phyloP scores from a whole-genome alignment of 1,140 invertebrate genomes.

The Diachasma alloeum region DNA sequence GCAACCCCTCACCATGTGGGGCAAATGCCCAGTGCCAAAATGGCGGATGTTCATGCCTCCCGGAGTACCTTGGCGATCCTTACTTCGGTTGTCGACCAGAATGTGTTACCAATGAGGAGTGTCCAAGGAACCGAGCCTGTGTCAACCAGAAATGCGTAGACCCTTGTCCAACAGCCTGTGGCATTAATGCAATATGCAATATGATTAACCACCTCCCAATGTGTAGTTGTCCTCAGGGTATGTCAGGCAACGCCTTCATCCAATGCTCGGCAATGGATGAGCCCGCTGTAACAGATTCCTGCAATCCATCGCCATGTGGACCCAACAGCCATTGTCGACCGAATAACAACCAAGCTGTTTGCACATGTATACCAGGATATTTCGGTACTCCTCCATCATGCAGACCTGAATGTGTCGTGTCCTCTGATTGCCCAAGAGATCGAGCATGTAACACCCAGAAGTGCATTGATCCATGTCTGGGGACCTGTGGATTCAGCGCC shows the following conservation, averaged over 20 bases:
- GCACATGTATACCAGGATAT: conserved; percentile 57
- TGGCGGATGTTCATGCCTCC: conserved; percentile 70
- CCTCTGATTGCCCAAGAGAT: conserved; percentile 60
- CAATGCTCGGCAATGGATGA: conserved; percentile 67
- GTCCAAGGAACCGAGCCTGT: conserved; percentile 73
- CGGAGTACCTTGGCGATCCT: conserved; percentile 73
- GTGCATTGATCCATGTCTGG: conserved; percentile 65
- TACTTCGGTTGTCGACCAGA: conserved; percentile 74
- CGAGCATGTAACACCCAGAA: conserved; percentile 64
- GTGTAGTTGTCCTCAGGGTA: conserved; percentile 74
- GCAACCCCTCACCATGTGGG: conserved; percentile 73
- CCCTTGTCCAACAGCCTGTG: conserved; percentile 78
- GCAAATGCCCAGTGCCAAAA: conserved; percentile 71
- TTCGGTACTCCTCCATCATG: conserved; percentile 64
- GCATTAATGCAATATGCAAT: conserved; percentile 73
- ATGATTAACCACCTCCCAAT: conserved; percentile 78
- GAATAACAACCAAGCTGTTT: conserved; percentile 59
- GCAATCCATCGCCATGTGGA: conserved; percentile 68
- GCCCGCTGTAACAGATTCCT: conserved; percentile 44
- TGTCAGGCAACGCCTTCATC: conserved; percentile 76
- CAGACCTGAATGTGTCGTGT: conserved; percentile 64
- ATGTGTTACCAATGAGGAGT: conserved; percentile 76
- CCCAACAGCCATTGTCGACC: conserved; percentile 66
- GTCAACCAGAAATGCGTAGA: conserved; percentile 78
- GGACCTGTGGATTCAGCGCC: conserved; percentile 66